phyloP scores from a whole-genome alignment of 2,888 invertebrate genomes.

The Stramonita haemastoma region DNA sequence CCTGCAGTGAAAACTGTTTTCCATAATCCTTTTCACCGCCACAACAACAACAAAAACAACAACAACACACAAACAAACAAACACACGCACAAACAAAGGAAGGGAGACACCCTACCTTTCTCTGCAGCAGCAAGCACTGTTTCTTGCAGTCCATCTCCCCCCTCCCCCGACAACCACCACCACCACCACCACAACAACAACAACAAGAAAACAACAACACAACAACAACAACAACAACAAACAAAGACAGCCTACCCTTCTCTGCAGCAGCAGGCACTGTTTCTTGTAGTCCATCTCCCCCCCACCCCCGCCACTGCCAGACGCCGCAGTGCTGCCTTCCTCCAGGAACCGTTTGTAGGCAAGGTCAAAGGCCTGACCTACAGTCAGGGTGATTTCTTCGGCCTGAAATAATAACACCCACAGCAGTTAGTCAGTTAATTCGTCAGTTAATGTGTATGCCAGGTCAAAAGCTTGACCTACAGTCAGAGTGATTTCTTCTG shows the following conservation, averaged over 20 bases:
- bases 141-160: neutral
- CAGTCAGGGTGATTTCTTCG: conserved; percentile 97
- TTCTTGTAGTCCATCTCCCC: conserved; percentile 92
- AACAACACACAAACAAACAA: too few relatives aligned
- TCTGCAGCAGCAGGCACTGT: conserved; percentile 86
- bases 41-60: neutral
- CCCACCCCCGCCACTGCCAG: conserved; percentile 83
- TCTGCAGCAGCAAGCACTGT: neutral
- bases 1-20: conserved; percentile 9
- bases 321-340: conserved; percentile 83
- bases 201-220: too few relatives aligned
- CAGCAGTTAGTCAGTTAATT: too few relatives aligned
- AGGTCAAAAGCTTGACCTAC: conserved; percentile 99
- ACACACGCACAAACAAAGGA: too few relatives aligned
- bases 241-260: conserved; percentile 82
- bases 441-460: conserved; percentile 85
- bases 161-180: neutral
- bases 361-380: conserved; percentile 98
- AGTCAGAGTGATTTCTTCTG: conserved; percentile 97
- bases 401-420: conserved; percentile 80
- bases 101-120: neutral
- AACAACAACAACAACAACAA: too few relatives aligned
- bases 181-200: neutral
- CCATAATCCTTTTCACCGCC: neutral
- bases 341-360: conserved; percentile 96